Evolutionary conservation across 2,888 invertebrate species (phyloP).

Genomic region (Cantharis nigra): DNA sequence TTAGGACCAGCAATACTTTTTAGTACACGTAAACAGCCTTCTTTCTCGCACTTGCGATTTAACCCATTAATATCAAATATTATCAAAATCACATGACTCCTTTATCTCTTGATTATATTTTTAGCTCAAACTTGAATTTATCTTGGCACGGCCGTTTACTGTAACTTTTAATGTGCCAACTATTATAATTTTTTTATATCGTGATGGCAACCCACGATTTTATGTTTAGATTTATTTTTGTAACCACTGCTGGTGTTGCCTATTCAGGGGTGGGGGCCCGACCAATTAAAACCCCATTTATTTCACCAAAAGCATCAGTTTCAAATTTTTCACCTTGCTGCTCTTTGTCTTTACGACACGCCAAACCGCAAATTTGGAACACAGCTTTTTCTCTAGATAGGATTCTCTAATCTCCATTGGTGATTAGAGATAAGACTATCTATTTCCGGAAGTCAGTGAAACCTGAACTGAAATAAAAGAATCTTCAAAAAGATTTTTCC

Average conservation of each 20-base stretch:
- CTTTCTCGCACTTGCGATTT: not conserved
- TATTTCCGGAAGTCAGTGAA: too few species aligned
- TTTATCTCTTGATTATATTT: conserved; percentile 2
- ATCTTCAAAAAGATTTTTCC: too few species aligned
- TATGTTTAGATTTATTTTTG: not conserved
- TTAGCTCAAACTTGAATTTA: conserved; percentile 11
- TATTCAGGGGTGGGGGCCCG: not conserved
- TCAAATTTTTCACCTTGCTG: not conserved
- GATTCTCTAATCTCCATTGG: too few species aligned
- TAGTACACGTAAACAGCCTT: not conserved
- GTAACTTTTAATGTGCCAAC: not conserved
- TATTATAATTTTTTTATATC: not conserved
- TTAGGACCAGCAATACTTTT: not conserved
- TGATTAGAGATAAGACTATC: too few species aligned
- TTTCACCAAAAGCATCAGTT: not conserved
- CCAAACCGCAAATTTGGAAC: too few species aligned
- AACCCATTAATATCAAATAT: not conserved
- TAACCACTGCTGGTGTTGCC: not conserved
- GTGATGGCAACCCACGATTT: not conserved
- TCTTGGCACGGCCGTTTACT: not conserved
- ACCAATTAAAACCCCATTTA: not conserved
- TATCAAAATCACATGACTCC: conserved; percentile 8
- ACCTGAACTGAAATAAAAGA: too few species aligned
- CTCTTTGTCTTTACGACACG: too few species aligned
- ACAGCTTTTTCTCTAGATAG: too few species aligned